Evolutionary conservation across 2,888 invertebrate genomes (phyloP).

Genomic region (Ptychoptera contaminata): DNA sequence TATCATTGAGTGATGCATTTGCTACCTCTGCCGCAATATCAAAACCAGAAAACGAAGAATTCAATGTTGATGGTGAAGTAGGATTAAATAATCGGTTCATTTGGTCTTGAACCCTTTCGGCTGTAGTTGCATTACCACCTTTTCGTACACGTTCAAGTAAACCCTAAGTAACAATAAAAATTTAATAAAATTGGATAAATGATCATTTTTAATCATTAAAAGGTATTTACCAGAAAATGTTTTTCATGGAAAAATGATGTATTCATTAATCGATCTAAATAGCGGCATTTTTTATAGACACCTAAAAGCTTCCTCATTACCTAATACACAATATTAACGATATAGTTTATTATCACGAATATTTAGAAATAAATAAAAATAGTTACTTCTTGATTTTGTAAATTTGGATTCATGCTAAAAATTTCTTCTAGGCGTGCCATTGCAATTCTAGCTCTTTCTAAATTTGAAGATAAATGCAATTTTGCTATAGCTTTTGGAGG

Average conservation of each 20-base stretch:
- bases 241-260: conserved; percentile 74
- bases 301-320: conserved; percentile 65
- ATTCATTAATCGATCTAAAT: conserved; percentile 69
- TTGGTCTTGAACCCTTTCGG: conserved; percentile 60
- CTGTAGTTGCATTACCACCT: conserved; percentile 42
- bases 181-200: not conserved
- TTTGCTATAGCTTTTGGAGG: conserved; percentile 32
- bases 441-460: conserved; percentile 58
- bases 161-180: conserved; percentile 31
- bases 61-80: conserved; percentile 7
- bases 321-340: too few species aligned
- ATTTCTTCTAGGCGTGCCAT: conserved; percentile 63
- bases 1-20: not conserved
- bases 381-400: conserved; percentile 53
- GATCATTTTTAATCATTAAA: not conserved
- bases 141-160: conserved; percentile 60
- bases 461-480: conserved; percentile 55
- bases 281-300: conserved; percentile 74
- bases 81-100: conserved; percentile 29
- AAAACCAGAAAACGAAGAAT: conserved; percentile 7
- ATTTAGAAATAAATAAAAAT: conserved; percentile 2
- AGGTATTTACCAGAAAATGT: conserved; percentile 48
- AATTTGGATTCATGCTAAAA: conserved; percentile 57
- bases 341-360: too few species aligned
- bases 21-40: not conserved